Evolutionary conservation across 2,888 invertebrate genomes (phyloP), one percentile per base, ranked within the genome.

Genomic region (Dione juno): DNA sequence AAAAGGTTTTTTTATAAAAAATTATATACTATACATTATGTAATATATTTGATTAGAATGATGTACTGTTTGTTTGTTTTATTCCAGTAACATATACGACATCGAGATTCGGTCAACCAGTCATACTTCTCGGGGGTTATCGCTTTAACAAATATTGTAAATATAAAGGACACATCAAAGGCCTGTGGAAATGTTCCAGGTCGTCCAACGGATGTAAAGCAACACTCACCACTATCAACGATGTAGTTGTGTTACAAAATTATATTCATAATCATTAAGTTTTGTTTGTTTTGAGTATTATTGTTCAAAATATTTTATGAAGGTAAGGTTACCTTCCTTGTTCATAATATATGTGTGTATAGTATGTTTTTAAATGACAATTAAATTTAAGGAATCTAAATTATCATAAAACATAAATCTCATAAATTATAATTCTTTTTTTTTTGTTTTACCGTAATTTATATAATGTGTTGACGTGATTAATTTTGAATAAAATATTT

Each of bases 61-160:
- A 35, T 54, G 14, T 14, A 54, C 3, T 7, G 7, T 9, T 16
- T n/a, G 3, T 35, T n/a, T n/a, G 13, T 59, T 59, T 41, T 48
- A 48, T 16, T 16, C n/a, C 16, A n/a, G 48, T 16, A 8, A 48
- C 16, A 48, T 48, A 48, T 16, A 48, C 48, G 9, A 48, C 48
- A 1, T 81, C 83, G 3, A 77, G 80, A n/a, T 75, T 63, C 5
- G 84, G 84, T 0, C 82, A 81, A 8, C 85, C 85, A 0, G 82
- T 74, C 9, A 67, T 74, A 50, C 65, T 66, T n/a, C 37, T 72
- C 16, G 70, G 67, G 10, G 40, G 57, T 11, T 72, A 72, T 16
- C 61, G 72, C 19, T 74, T 69, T 28, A 74, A 86, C 69, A 81
- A 76, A 48, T 73, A 81, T 28, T 82, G 80, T 67, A 81, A 81